Evolutionary conservation across 2,113 vertebrate genomes (phyloP).

Genomic region (Stigmatopora nigra): DNA sequence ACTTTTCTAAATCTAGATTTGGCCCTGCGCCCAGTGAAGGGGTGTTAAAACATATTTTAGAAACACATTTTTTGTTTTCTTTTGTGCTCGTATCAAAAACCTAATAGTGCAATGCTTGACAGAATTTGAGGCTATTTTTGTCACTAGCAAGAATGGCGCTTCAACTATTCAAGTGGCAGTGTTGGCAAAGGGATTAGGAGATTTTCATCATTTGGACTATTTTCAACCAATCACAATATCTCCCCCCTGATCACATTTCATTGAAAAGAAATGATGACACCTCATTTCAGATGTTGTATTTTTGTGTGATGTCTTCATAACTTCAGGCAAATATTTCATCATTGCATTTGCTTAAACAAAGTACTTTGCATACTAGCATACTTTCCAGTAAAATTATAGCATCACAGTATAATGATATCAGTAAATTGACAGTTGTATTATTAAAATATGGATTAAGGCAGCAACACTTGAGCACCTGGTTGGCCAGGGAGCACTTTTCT

Average conservation of each 20-base stretch:
- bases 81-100: too few relatives aligned
- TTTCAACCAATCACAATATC: conserved; percentile 17
- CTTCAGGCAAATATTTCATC: conserved; percentile 10
- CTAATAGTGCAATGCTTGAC: neutral
- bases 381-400: neutral
- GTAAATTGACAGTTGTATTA: neutral
- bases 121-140: conserved; percentile 10
- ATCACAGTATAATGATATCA: neutral
- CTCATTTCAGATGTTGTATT: conserved; percentile 22
- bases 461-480: neutral
- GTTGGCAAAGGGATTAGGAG: conserved; percentile 1
- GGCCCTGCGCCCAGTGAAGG: too few relatives aligned
- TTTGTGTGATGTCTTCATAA: conserved; percentile 16
- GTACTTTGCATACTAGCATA: neutral
- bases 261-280: conserved; percentile 17
- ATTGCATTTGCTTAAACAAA: neutral
- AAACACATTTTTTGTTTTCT: too few relatives aligned
- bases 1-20: too few relatives aligned
- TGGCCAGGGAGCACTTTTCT: neutral
- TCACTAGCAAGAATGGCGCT: conserved; percentile 16
- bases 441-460: neutral
- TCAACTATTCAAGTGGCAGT: conserved; percentile 8
- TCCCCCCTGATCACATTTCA: conserved; percentile 14
- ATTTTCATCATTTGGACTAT: conserved; percentile 21
- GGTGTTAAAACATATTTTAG: too few relatives aligned